These are phyloP conservation scores for Exaiptasia diaphana DNA, from an alignment of 64 coral and sea anemone genomes.

Conservation along the genomic window DNA sequence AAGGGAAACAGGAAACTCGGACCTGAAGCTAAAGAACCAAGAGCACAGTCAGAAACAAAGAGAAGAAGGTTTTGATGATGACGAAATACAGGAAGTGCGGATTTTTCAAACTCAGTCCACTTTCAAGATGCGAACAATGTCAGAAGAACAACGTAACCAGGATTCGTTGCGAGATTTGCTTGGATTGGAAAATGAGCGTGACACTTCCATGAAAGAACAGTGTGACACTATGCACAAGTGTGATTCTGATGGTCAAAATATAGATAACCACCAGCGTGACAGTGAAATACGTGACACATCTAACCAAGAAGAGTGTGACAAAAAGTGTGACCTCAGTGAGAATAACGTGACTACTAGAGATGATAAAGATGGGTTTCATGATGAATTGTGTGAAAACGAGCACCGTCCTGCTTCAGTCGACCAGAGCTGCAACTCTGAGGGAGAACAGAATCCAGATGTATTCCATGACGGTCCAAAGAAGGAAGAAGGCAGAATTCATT, in stretches of 20 bases:
- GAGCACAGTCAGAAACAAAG: not conserved
- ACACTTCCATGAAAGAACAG: not conserved
- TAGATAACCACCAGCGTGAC: not conserved
- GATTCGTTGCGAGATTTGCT: no score
- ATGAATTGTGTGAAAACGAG: not conserved
- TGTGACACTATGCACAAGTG: not conserved
- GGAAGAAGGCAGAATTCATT: no score
- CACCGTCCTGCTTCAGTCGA: not conserved
- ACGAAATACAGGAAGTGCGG: constrained; percentile 80
- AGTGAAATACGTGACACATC: no score
- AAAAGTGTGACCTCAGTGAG: not conserved
- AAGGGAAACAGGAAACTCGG: not conserved
- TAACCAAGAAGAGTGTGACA: no score
- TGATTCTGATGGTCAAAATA: not conserved
- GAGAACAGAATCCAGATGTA: no score
- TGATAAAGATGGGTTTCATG: not conserved
- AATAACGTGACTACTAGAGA: not conserved
- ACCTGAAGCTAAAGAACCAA: not conserved
- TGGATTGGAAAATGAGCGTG: no score
- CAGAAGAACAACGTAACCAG: no score
- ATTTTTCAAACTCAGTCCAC: constrained; percentile 84
- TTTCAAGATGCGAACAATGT: no score
- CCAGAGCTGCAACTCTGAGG: no score
- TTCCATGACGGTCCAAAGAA: no score
- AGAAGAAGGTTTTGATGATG: constrained; percentile 57